A percentile compares a stretch with the other conserved stretches of the same genome.
These are phyloP conservation scores for Rhabdophis nuchalis DNA, from an alignment of 2,797 vertebrate species.

Conservation along the genomic window DNA sequence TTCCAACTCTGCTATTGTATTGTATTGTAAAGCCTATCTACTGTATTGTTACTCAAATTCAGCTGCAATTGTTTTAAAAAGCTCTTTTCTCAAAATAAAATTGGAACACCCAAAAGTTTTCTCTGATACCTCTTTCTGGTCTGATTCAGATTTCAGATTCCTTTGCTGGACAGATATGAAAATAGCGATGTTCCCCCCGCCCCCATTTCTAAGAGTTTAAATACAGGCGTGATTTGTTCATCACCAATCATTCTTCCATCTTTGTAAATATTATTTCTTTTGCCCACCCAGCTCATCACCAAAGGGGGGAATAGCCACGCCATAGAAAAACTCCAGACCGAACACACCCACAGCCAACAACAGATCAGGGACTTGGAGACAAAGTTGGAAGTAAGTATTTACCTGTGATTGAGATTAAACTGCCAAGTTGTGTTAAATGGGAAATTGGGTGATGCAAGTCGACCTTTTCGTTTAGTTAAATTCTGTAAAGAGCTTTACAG, in stretches of 20 bases:
- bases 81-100: not conserved
- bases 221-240: not conserved
- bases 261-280: conserved; percentile 11
- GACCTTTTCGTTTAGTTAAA: conserved; percentile 1
- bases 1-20: no score
- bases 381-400: conserved; percentile 25
- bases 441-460: not conserved
- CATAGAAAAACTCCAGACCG: conserved; percentile 5
- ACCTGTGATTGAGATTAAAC: not conserved
- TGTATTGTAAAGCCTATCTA: no score
- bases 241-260: not conserved
- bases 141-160: not conserved
- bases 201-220: not conserved
- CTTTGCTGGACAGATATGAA: not conserved
- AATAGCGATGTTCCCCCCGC: not conserved
- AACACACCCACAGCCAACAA: conserved; percentile 30
- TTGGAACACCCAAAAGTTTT: not conserved
- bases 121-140: not conserved
- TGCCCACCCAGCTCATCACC: conserved; percentile 29
- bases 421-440: not conserved
- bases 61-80: not conserved
- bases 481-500: conserved; percentile 29
- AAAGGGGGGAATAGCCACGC: not conserved
- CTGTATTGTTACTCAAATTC: not conserved
- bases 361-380: not conserved